These are phyloP conservation scores for Spea hammondii DNA, from an alignment of 2,797 vertebrate genomes.

Conservation along the genomic window DNA sequence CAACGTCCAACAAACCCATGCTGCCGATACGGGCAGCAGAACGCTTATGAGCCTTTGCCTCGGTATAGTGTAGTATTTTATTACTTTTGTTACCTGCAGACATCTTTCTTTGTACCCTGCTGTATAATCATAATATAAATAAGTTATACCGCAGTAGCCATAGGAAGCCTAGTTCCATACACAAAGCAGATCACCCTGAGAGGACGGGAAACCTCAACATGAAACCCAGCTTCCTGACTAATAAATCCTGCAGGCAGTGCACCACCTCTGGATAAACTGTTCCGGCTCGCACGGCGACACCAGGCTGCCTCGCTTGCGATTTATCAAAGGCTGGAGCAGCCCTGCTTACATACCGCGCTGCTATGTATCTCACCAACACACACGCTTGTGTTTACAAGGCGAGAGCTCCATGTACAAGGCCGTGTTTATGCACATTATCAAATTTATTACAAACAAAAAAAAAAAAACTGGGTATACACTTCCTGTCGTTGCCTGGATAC, in stretches of 20 bases:
- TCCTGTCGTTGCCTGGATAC: not conserved
- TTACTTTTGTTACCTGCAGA: no score
- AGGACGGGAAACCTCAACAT: no score
- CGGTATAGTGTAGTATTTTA: no score
- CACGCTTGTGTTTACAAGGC: not conserved
- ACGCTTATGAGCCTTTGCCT: no score
- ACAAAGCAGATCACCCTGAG: no score
- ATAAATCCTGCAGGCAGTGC: not conserved
- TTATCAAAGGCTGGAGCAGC: not conserved
- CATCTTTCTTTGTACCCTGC: no score
- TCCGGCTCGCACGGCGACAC: constrained; percentile 9
- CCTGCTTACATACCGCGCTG: constrained; percentile 5
- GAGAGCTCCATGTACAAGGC: not conserved
- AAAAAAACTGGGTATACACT: not conserved
- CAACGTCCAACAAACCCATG: no score
- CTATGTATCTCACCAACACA: not conserved
- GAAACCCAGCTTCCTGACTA: no score
- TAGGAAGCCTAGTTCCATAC: no score
- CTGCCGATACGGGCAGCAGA: no score
- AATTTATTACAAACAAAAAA: not conserved
- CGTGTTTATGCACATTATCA: not conserved
- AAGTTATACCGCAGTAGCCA: no score
- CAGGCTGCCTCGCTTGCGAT: not conserved
- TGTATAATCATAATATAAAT: no score
- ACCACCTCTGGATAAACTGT: constrained; percentile 13